Evolutionary conservation across 2,888 invertebrate genomes (phyloP).

Genomic region (Stegophylla sp.): DNA sequence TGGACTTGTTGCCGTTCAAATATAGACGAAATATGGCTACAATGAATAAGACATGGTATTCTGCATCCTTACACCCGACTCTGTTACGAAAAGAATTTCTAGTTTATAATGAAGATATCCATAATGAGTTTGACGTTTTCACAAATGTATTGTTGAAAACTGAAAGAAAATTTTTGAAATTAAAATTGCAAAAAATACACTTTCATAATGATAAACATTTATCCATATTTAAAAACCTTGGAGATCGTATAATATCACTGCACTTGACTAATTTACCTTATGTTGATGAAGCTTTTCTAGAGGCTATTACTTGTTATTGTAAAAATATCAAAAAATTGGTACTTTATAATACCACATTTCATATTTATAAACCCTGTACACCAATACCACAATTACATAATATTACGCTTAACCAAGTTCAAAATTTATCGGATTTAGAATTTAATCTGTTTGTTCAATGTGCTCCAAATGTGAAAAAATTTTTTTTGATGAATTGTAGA

Average conservation of each 20-base stretch:
- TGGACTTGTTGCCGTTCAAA: background rate
- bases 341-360: background rate
- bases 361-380: background rate
- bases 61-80: constrained; percentile 13
- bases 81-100: background rate
- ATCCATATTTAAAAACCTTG: background rate
- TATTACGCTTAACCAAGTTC: background rate
- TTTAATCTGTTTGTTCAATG: background rate
- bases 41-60: constrained; percentile 19
- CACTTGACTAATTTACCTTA: background rate
- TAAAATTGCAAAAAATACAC: background rate
- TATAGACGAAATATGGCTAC: constrained; percentile 1
- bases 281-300: background rate
- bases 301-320: background rate
- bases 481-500: background rate
- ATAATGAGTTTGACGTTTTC: background rate
- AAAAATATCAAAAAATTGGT: constrained; percentile 1
- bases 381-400: background rate
- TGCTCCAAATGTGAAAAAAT: background rate
- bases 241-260: background rate
- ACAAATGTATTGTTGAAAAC: background rate
- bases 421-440: background rate
- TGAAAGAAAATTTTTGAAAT: background rate
- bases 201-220: too few relatives aligned
- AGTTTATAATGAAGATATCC: background rate